Evolutionary conservation across 2,888 invertebrate species (phyloP).

Genomic region (Synergus gifuensis): DNA sequence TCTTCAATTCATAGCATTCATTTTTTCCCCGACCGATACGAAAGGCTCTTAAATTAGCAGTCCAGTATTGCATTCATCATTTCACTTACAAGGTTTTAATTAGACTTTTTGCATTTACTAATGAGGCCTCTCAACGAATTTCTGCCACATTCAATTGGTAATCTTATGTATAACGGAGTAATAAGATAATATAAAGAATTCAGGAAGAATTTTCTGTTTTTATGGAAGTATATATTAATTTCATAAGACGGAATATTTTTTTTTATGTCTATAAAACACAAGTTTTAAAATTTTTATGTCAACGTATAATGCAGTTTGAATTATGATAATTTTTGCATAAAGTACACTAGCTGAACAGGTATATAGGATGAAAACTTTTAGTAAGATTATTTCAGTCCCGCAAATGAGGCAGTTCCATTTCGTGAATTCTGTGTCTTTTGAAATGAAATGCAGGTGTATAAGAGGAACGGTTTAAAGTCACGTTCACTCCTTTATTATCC

Average conservation of each 20-base stretch:
- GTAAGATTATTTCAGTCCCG: slow-evolving; percentile 11
- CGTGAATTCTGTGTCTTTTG: not conserved
- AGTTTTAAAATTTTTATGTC: not conserved
- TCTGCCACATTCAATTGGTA: no score
- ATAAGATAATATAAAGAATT: no score
- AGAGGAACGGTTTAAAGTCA: slow-evolving; percentile 3
- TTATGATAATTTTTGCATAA: not conserved
- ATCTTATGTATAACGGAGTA: no score
- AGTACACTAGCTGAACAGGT: not conserved
- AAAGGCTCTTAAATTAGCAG: no score
- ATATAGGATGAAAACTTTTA: not conserved
- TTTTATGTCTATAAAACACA: not conserved
- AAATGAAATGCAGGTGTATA: slow-evolving; percentile 1
- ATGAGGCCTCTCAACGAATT: not conserved
- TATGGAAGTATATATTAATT: no score
- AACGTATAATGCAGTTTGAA: not conserved
- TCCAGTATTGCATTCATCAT: not conserved
- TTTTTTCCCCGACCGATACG: slow-evolving; percentile 3
- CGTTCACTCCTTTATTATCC: not conserved
- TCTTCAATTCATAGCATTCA: slow-evolving; percentile 24
- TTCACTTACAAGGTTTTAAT: not conserved
- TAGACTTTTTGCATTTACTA: not conserved
- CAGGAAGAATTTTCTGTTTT: no score
- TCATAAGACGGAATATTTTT: no score
- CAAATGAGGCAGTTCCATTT: slow-evolving; percentile 29